Evolutionary conservation across 2,797 vertebrate species (phyloP), one percentile per base, ranked within the genome.

Genomic region (Hippocampus kuda): DNA sequence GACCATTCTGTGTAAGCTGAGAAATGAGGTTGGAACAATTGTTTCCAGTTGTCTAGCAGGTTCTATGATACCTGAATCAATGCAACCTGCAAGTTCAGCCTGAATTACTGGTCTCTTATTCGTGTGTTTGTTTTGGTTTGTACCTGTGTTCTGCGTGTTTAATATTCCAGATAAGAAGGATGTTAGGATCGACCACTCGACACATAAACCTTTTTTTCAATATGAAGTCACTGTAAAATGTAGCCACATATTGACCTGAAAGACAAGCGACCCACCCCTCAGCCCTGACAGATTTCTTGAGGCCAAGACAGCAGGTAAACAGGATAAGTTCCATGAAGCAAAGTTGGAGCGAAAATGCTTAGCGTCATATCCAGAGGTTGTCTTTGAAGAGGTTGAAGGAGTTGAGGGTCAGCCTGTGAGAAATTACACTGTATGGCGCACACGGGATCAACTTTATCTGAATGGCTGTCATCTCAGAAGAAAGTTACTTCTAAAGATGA

Each of bases 1-100:
- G 24, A 41, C 26, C 26, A 16, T 9, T 53, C 54, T 71, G 16
- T 72, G 71, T 42, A 27, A 68, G 61, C 16, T 41, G 20, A 77
- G 49, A 61, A 44, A 68, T 62, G 34, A 0, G 3, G 69, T 5
- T n/a, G 59, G 18, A 68, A 67, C 75, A 79, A 75, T 64, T 61
- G 77, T 65, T 71, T 0, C 12, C 62, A 74, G 69, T 38, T 8
- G 1, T 48, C 68, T 53, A 56, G 75, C 49, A 75, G 56, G 68
- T 83, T 81, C 80, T 81, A 83, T 81, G 72, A 75, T 71, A 77
- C 85, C 72, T 81, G 69, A 76, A 20, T 65, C 69, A 72, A 41
- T 60, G 66, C 1, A 68, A 65, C 64, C n/a, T 38, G 60, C 66
- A 66, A 60, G 46, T 68, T 75, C 48, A 64, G 64, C 67, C 67